Base-by-base conservation (phyloP, 2,113 vertebrate species). In the Gallinago undulata region DNA sequence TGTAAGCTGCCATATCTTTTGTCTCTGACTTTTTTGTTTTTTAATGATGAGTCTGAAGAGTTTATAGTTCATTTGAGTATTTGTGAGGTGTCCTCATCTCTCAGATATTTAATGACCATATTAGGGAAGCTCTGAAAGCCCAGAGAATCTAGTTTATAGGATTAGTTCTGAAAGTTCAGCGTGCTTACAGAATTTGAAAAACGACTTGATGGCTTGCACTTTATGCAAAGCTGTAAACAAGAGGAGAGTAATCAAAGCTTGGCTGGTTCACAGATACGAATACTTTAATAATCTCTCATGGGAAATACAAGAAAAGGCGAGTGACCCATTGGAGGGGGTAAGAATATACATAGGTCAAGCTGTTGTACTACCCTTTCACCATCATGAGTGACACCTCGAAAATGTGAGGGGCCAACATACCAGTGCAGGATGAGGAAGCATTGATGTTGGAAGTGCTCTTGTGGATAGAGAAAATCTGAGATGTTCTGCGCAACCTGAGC, bases 91-190 rank as follows among this genome's bases (percentile, higher is more conserved):
- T 92, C 62, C 86, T 96, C 94, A 96, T 96, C 86, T 87, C 92
- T 92, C 66, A 96, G 91, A 79, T 94, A 91, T 95, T 94, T 94
- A 85, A 82, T 87, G 78, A 76, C 96, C 92, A 85, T 97, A 96
- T 97, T 96, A 95, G 96, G 96, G 48, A 96, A 94, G 41, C 37
- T 96, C 70, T 87, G 89, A 89, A 95, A 95, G 74, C 62, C 48
- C n/a, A 43, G 74, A 57, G 25, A 73, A 69, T 87, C 70, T 79
- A 53, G 77, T 90, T 96, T 94, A 57, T 73, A 62, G 81, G 62
- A 79, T 87, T 91, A 79, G 69, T 47, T 93, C 77, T 93, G 39
- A 55, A 92, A 89, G 45, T 92, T 84, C 37, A 89, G 74, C 50
- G 8, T 80, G 55, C 53, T 82, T 82, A 75, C 48, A 68, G 66